Conservation (phyloP, 2,797 vertebrate species). For the Poliocrania exsul region DNA sequence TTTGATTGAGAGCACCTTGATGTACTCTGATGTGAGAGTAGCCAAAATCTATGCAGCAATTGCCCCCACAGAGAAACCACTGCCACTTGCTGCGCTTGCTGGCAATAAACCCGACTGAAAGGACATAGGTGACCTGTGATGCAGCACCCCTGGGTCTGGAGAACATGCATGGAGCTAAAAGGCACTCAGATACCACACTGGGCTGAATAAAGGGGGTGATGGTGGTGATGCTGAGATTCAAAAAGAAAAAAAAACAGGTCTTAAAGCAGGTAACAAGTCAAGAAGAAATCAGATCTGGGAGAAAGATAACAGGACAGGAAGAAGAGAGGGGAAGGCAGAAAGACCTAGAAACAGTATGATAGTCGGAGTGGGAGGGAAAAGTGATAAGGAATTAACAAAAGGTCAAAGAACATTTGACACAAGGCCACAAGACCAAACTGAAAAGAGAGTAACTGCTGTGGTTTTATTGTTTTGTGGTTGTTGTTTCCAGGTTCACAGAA, state of each 20-base stretch:
- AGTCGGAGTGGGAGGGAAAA: not conserved
- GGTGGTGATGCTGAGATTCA: not conserved
- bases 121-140: rapidly evolving
- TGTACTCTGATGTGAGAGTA: not conserved
- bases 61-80: not conserved
- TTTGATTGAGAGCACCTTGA: not conserved
- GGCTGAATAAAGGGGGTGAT: not conserved
- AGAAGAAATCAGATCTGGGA: not conserved
- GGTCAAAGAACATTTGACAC: not conserved
- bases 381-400: not conserved
- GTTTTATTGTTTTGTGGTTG: not conserved
- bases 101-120: not conserved
- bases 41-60: not conserved
- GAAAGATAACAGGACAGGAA: not conserved
- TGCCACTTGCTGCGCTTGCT: not conserved
- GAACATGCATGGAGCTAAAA: rapidly evolving
- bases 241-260: not conserved
- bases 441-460: not conserved
- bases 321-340: not conserved
- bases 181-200: not conserved
- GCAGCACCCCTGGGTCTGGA: not conserved
- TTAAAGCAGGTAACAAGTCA: not conserved
- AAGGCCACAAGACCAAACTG: not conserved
- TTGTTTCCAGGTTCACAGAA: not conserved
- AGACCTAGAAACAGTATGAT: not conserved